Percentiles rank a stretch among this genome's conserved stretches.
Conservation (phyloP, 1,140 invertebrate genomes). For the Euschistus heros region DNA sequence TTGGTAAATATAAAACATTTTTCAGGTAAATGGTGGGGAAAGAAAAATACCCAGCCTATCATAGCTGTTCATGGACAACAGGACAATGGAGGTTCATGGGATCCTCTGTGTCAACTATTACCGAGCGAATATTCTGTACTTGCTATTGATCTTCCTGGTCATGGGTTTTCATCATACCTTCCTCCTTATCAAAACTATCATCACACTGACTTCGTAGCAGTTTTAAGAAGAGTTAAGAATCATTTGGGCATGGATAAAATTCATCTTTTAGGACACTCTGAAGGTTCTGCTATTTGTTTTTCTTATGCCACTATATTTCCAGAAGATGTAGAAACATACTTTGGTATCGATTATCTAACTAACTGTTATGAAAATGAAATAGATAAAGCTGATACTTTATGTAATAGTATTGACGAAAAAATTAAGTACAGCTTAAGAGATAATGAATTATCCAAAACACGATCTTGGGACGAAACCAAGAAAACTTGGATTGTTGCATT, state of each 20-base stretch:
- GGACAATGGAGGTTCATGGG: constrained; percentile 79
- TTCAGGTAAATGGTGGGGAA: constrained; percentile 68
- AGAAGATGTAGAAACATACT: constrained; percentile 43
- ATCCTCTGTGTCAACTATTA: constrained; percentile 60
- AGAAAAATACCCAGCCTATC: constrained; percentile 53
- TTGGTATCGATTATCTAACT: constrained; percentile 27
- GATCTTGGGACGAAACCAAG: constrained; percentile 24
- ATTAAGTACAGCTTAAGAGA: constrained; percentile 52
- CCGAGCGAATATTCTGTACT: constrained; percentile 47
- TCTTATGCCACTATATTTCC: constrained; percentile 67
- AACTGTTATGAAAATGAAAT: constrained; percentile 55
- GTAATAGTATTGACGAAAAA: constrained; percentile 57
- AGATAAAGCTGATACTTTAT: constrained; percentile 43
- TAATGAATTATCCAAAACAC: constrained; percentile 7
- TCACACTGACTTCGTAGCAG: constrained; percentile 54
- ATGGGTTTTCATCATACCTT: constrained; percentile 70
- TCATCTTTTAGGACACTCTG: constrained; percentile 63
- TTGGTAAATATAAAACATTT: constrained; percentile 17
- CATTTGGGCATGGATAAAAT: constrained; percentile 70
- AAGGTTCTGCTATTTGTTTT: constrained; percentile 67
- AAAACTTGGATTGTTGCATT: constrained; percentile 47
- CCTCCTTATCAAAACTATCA: constrained; percentile 59
- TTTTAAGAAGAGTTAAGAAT: constrained; percentile 60
- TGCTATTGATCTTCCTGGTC: constrained; percentile 67
- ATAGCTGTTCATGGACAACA: constrained; percentile 80